A percentile compares a stretch with the other conserved stretches of the same genome.
Conservation (phyloP, 2,888 invertebrate genomes). For the Resseliella maxima region DNA sequence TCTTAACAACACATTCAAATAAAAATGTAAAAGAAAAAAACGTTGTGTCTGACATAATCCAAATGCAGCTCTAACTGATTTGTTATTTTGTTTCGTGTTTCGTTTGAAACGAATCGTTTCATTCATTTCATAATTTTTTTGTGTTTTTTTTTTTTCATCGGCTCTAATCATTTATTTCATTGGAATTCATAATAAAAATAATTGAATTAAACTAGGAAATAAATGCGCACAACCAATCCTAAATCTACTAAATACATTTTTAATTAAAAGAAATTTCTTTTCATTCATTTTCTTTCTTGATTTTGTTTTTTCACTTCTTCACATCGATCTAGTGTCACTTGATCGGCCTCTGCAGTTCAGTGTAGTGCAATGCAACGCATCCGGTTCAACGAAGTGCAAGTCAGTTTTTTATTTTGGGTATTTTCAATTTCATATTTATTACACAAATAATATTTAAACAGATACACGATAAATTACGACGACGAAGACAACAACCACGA, state of each 20-base stretch:
- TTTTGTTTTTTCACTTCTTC: not conserved
- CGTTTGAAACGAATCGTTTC: too few relatives aligned
- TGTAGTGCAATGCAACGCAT: not conserved
- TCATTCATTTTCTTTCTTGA: not conserved
- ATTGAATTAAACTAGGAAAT: not conserved
- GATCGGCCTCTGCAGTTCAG: not conserved
- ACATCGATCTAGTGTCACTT: not conserved
- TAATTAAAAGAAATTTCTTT: conserved; percentile 26
- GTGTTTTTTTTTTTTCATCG: not conserved
- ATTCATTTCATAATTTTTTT: conserved; percentile 2
- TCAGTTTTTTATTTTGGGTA: not conserved
- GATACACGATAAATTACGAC: conserved; percentile 15
- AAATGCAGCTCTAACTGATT: not conserved
- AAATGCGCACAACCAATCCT: not conserved
- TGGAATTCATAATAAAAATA: too few relatives aligned
- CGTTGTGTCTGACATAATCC: not conserved
- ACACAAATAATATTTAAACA: conserved; percentile 3
- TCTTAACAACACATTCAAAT: not conserved
- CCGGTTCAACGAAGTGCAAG: conserved; percentile 36
- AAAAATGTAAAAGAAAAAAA: not conserved
- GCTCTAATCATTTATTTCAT: not conserved
- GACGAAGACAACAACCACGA: too few relatives aligned
- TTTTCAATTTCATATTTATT: conserved; percentile 5
- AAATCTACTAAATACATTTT: not conserved
- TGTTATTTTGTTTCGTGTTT: too few relatives aligned